phyloP scores from a whole-genome alignment of 2,797 vertebrate genomes.

The Acanthornis magna region DNA sequence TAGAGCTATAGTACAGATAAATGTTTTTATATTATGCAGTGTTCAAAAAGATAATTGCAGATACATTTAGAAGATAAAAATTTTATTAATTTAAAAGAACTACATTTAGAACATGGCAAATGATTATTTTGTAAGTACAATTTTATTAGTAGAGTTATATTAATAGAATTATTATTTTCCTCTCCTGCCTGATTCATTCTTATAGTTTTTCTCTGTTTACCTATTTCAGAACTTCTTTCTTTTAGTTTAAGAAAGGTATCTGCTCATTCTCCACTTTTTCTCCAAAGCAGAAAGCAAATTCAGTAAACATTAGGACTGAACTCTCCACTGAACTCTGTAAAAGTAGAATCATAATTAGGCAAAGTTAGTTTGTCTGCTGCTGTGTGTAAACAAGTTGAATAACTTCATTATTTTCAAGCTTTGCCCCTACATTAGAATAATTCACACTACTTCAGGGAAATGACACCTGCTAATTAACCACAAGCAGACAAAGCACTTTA shows the following conservation, averaged over 20 bases:
- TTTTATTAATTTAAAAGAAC: not conserved
- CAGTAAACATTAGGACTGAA: not conserved
- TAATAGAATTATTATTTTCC: not conserved
- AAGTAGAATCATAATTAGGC: slow-evolving; percentile 42
- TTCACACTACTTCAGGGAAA: slow-evolving; percentile 72
- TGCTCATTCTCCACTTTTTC: not conserved
- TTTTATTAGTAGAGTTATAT: not conserved
- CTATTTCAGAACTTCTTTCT: not conserved
- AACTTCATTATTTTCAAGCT: slow-evolving; percentile 70
- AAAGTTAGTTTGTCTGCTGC: slow-evolving; percentile 56
- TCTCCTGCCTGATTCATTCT: not conserved
- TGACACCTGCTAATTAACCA: slow-evolving; percentile 74
- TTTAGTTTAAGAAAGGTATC: not conserved
- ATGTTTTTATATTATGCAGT: not conserved
- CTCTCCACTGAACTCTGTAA: not conserved
- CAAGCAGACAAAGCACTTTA: slow-evolving; percentile 67
- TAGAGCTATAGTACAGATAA: not conserved
- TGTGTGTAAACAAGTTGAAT: slow-evolving; percentile 68
- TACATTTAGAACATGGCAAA: not conserved
- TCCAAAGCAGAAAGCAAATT: not conserved
- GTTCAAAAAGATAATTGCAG: not conserved
- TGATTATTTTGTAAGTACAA: not conserved
- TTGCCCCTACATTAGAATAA: slow-evolving; percentile 67
- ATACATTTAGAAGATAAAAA: not conserved
- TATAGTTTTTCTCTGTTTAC: not conserved